A percentile compares a stretch with the other conserved stretches of the same genome.
Evolutionary conservation across 2,113 vertebrate genomes (phyloP).

Genomic region (Glaucidium brasilianum): DNA sequence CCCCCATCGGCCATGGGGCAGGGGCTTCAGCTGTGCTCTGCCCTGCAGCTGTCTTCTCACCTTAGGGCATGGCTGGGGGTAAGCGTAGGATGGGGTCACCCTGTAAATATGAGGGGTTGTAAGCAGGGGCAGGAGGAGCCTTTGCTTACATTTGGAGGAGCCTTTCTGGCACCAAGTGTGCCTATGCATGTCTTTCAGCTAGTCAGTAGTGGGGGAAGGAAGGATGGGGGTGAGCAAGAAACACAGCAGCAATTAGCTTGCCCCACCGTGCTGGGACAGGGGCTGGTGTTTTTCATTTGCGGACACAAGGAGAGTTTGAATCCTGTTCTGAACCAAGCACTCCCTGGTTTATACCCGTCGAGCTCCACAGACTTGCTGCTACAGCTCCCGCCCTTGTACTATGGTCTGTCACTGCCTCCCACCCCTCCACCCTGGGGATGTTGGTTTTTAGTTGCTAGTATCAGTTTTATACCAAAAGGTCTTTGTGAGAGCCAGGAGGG

Average conservation of each 20-base stretch:
- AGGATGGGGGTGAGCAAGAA: not conserved
- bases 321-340: not conserved
- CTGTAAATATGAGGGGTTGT: not conserved
- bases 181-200: not conserved
- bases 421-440: rapidly evolving
- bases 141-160: not conserved
- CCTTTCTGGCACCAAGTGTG: not conserved
- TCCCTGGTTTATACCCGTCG: not conserved
- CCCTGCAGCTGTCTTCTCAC: not conserved
- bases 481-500: not conserved
- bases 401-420: not conserved
- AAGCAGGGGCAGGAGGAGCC: not conserved
- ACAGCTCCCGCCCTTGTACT: not conserved
- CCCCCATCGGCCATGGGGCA: rapidly evolving
- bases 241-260: not conserved
- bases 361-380: not conserved
- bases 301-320: not conserved
- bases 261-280: not conserved
- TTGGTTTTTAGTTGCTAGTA: not conserved
- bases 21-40: not conserved
- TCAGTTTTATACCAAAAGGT: not conserved
- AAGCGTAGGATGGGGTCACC: not conserved
- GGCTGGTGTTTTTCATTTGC: not conserved
- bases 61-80: not conserved
- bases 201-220: not conserved